These are phyloP conservation scores for Dromaius novaehollandiae DNA, from an alignment of 2,113 vertebrate genomes.

Conservation along the genomic window DNA sequence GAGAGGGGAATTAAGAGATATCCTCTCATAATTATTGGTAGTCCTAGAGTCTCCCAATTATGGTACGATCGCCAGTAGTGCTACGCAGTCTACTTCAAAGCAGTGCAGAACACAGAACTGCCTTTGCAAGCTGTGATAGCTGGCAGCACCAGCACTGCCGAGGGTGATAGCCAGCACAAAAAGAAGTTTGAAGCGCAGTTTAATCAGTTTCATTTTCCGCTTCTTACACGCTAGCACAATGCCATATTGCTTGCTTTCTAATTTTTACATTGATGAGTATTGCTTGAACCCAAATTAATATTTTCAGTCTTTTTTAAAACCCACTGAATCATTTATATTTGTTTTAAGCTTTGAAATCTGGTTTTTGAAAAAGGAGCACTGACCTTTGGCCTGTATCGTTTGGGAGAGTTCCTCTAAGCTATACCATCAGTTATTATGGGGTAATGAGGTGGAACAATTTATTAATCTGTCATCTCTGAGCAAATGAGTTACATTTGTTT, in stretches of 20 bases:
- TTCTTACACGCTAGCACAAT: neutral
- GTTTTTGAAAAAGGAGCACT: neutral
- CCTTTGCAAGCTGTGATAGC: fast-evolving
- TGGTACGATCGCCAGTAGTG: fast-evolving
- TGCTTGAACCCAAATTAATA: neutral
- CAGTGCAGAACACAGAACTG: fast-evolving
- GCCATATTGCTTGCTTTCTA: neutral
- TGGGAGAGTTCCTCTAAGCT: neutral
- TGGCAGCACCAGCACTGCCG: neutral
- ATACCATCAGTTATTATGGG: neutral
- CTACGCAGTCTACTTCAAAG: fast-evolving
- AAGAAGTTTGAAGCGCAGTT: fast-evolving
- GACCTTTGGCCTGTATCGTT: constrained; percentile 8
- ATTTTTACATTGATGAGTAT: fast-evolving
- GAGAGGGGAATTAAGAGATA: neutral
- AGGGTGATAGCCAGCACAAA: fast-evolving
- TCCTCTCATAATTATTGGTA: neutral
- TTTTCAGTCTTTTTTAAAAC: neutral
- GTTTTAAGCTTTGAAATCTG: constrained; percentile 8
- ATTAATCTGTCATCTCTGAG: constrained; percentile 39
- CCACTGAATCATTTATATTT: constrained; percentile 1
- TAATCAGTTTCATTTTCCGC: fast-evolving
- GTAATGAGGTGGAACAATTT: constrained; percentile 59
- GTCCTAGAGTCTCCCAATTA: neutral
- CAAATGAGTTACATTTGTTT: constrained; percentile 59